Conservation (phyloP, 2,797 vertebrate genomes). For the Argyrosomus regius region DNA sequence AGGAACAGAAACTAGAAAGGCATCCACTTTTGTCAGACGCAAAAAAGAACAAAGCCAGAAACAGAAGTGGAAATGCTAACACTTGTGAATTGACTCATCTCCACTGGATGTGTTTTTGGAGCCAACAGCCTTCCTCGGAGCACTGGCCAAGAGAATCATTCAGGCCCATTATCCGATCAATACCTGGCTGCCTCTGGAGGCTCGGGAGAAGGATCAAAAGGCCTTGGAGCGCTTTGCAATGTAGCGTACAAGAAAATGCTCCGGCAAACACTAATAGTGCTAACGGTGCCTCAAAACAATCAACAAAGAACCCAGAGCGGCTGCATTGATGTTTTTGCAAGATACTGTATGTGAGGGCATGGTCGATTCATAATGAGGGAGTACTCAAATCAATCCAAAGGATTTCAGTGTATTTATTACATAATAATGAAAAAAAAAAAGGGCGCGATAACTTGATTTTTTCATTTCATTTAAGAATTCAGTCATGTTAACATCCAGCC, state of each 20-base stretch:
- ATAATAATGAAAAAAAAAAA: not conserved
- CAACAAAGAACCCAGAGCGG: slow-evolving; percentile 27
- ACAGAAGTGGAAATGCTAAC: slow-evolving; percentile 68
- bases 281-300: slow-evolving; percentile 48
- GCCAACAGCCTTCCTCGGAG: slow-evolving; percentile 54
- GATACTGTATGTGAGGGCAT: slow-evolving; percentile 5
- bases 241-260: slow-evolving; percentile 60
- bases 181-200: slow-evolving; percentile 69
- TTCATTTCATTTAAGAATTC: slow-evolving; percentile 1
- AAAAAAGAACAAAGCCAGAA: slow-evolving; percentile 62
- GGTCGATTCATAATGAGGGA: slow-evolving; percentile 28
- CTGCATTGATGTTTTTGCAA: slow-evolving; percentile 27
- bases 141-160: slow-evolving; percentile 67
- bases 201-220: slow-evolving; percentile 63
- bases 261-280: slow-evolving; percentile 68
- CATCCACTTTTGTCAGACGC: slow-evolving; percentile 58
- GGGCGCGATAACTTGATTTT: not conserved
- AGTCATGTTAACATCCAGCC: not conserved
- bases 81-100: slow-evolving; percentile 71
- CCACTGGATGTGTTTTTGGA: slow-evolving; percentile 65
- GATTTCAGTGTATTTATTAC: not conserved
- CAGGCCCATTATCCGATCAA: slow-evolving; percentile 78
- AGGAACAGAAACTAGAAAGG: slow-evolving; percentile 79
- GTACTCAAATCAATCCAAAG: slow-evolving; percentile 32
- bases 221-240: slow-evolving; percentile 53